Evolutionary conservation across 2,888 invertebrate species (phyloP), one percentile per base, ranked within the genome.

Genomic region (Archips crataeganus): DNA sequence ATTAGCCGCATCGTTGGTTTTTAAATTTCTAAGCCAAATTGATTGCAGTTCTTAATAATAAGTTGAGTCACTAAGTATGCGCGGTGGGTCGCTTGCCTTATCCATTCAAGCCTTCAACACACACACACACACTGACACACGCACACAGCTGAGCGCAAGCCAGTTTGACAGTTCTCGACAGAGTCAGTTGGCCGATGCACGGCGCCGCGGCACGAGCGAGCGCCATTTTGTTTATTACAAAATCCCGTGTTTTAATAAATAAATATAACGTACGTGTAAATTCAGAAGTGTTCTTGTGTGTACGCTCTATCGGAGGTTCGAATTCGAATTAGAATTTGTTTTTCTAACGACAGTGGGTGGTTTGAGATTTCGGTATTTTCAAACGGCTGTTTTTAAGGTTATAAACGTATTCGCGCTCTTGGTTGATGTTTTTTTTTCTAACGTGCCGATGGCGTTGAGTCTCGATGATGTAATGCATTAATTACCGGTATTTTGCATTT

Each of bases 101-200:
- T 74, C 68, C 74, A 77, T 77, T 75, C 79, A 75, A 77, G 75
- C 85, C 87, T 86, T 83, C 82, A 80, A 82, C 47, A 82, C 80
- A 85, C 82, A 82, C 80, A 85, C 82, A 79, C 80, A 79, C 77
- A 78, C 75, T 75, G 70, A 75, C 75, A 34, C 77, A 75, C 76
- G 69, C 77, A 75, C 54, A 75, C 65, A 70, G 57, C 71, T 76
- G 79, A 64, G 76, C 71, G 70, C 78, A 84, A 91, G 90, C 93
- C 87, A 89, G 93, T 93, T 94, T 93, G 93, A 92, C 93, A 91
- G 91, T 90, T 91, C 86, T 82, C 85, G 83, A 77, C 74, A 82
- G 82, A 85, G 83, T 92, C 93, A 94, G 94, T 94, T 90, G 90
- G 92, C 90, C 93, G 92, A 89, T 88, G 91, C 85, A 85, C 92